Evolutionary conservation across 2,113 vertebrate genomes (phyloP), one percentile per base, ranked within the genome.

Genomic region (Ochotona princeps): DNA sequence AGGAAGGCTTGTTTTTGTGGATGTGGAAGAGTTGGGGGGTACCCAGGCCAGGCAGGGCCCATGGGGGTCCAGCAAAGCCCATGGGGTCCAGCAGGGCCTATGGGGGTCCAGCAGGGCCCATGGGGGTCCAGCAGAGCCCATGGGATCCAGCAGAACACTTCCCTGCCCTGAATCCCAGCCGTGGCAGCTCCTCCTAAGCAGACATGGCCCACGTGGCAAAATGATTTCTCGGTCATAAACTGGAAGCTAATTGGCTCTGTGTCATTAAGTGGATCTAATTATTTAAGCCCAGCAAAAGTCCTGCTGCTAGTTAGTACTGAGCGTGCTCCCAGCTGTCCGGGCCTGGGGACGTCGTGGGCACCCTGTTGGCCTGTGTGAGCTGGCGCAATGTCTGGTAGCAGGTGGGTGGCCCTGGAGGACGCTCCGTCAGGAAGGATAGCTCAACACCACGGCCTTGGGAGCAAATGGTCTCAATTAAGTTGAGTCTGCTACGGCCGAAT

Each of bases 61-160:
- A 8, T 2, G 3, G 8, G 54, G 14, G 11, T 18, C 54, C 54
- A 57, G 54, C 5, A 18, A 15, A 18, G 54, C 1, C 54, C 54
- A 57, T 6, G 18, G 54, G 1, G 0, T 14, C 1, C 28, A 17
- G 49, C 4, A 0, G 1, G 21, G 14, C 4, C 0, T 0, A 0
- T 20, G 15, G 54, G 54, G 4, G 54, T 57, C 54, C 54, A 57
- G 54, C 17, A 11, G 54, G 13, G 54, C 13, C 54, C 54, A 57
- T 18, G 18, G 54, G 54, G 18, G 54, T 57, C 54, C 54, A 57
- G 54, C 54, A 18, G 54, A 13, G 54, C 13, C 54, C 17, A 2
- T 6, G 6, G 10, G 4, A 13, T 12, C 54, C 54, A 57, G 54
- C 54, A 57, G 54, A 0, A 23, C 0, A 0, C 21, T 61, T 32